Conservation (phyloP, 2,797 vertebrate genomes). For the Hyperoplus immaculatus region DNA sequence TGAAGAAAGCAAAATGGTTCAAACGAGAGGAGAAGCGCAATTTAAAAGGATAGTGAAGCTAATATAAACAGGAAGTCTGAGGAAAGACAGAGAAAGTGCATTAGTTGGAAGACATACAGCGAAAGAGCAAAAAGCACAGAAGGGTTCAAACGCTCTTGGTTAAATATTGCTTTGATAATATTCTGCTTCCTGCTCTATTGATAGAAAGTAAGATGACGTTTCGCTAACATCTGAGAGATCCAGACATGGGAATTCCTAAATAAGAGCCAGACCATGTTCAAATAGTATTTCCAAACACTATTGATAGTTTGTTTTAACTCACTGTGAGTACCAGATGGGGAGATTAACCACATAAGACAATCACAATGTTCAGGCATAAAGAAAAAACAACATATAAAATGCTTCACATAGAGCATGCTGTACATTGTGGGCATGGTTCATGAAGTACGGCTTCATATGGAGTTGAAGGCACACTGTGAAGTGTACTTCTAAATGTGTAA, state of each 20-base stretch:
- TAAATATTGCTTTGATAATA: slow-evolving; percentile 66
- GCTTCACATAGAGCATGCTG: background rate
- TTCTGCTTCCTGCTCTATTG: slow-evolving; percentile 63
- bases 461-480: background rate
- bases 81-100: slow-evolving; percentile 37
- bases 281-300: slow-evolving; percentile 50
- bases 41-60: slow-evolving; percentile 11
- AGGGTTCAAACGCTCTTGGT: slow-evolving; percentile 62
- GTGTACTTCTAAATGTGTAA: background rate
- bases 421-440: background rate
- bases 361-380: slow-evolving; percentile 18
- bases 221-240: slow-evolving; percentile 54
- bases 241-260: slow-evolving; percentile 60
- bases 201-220: slow-evolving; percentile 65
- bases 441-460: background rate
- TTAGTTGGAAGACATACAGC: slow-evolving; percentile 8
- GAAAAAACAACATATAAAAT: background rate
- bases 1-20: background rate
- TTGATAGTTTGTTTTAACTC: slow-evolving; percentile 55
- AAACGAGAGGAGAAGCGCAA: background rate
- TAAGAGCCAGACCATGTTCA: slow-evolving; percentile 55
- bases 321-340: slow-evolving; percentile 42
- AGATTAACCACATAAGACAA: slow-evolving; percentile 40
- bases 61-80: slow-evolving; percentile 50
- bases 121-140: slow-evolving; percentile 29